phyloP scores from a whole-genome alignment of 2,888 invertebrate genomes.

The Isoperla grammatica region DNA sequence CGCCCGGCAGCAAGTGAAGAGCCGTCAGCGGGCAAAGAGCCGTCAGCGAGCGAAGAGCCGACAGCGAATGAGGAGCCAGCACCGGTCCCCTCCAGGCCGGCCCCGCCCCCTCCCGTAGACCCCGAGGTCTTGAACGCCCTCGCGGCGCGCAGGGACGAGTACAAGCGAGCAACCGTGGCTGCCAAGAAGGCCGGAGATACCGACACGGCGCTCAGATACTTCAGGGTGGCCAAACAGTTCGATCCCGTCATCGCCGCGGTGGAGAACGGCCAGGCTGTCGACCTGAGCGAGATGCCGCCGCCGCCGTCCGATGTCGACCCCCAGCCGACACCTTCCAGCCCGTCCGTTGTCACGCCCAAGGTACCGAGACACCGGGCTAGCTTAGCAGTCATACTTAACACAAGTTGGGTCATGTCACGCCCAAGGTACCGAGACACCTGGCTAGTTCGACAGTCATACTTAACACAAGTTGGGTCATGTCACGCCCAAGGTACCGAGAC shows the following conservation, averaged over 20 bases:
- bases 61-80: no score
- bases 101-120: constrained; percentile 21
- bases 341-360: constrained; percentile 27
- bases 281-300: constrained; percentile 79
- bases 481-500: no score
- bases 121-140: constrained; percentile 43
- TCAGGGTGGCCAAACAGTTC: constrained; percentile 78
- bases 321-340: constrained; percentile 40
- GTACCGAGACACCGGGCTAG: no score
- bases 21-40: no score
- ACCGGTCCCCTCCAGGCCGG: no score
- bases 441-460: no score
- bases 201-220: constrained; percentile 59
- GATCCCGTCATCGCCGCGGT: constrained; percentile 71
- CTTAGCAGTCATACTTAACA: no score
- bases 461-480: no score
- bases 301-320: constrained; percentile 39
- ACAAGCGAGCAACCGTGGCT: constrained; percentile 70
- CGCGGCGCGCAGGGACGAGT: constrained; percentile 62
- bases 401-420: no score
- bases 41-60: no score
- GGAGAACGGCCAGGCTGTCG: constrained; percentile 69
- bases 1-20: constrained; percentile 13
- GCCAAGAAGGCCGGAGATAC: constrained; percentile 71
- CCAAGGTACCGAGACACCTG: no score